Evolutionary conservation across 2,797 vertebrate species (phyloP), one percentile per base, ranked within the genome.

Genomic region (Ctenochaetus hawaiiensis): DNA sequence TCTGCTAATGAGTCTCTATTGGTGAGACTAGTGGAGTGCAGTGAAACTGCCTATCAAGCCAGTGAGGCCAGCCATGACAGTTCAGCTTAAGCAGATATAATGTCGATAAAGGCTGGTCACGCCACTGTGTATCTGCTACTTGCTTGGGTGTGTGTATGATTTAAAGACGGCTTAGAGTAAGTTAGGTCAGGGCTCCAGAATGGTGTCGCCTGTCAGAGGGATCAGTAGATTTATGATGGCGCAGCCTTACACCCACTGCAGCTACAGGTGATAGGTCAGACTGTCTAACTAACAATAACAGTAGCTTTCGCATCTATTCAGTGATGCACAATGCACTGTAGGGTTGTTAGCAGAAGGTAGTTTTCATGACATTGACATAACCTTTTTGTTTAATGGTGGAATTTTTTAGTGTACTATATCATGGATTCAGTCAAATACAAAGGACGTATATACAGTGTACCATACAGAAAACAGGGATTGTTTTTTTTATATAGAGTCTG

Each of bases 141-240:
- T 65, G 61, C 63, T 49, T 20, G 18, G 52, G 6, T 51, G 45
- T 16, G 16, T 58, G 51, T 5, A 7, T 62, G 45, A 52, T 58
- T 74, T 51, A 65, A 60, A 57, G 14, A 53, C 45, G 44, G 62
- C 22, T 74, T 58, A 43, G 49, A 53, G 17, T 49, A 43, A 20
- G 22, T 64, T 41, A 69, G 47, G 20, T 79, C 26, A 53, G 53
- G 10, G 65, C n/a, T 34, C 5, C 9, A 69, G 26, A 43, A 18
- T 20, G 8, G 23, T 26, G n/a, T 58, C n/a, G 6, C 16, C 63
- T 66, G 44, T 43, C 63, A 53, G 26, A 59, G 2, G 22, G 59
- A 41, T 60, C 57, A 66, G 39, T 52, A 43, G 16, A 65, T 62
- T 67, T 41, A 57, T 26, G 60, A 78, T 16, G 13, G 18, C 41